Percentiles rank a stretch among this genome's conserved stretches.
Evolutionary conservation across 2,113 vertebrate species (phyloP).

Genomic region (Bostrychus sinensis): DNA sequence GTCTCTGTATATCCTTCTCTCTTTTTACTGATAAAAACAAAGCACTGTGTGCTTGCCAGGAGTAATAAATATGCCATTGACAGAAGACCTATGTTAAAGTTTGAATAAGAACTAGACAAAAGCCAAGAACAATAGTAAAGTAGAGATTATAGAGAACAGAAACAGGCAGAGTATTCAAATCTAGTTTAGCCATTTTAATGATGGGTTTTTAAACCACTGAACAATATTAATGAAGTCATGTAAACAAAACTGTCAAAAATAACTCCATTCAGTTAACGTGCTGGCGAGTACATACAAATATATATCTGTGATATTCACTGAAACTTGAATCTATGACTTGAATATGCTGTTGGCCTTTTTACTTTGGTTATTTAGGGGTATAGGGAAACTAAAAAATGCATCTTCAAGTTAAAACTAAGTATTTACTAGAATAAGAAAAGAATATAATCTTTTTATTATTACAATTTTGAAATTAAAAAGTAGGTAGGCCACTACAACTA

Average conservation of each 20-base stretch:
- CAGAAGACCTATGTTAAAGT: constrained; percentile 33
- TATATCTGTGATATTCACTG: neutral
- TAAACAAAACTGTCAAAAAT: constrained; percentile 2
- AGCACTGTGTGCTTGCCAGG: constrained; percentile 53
- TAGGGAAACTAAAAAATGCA: constrained; percentile 4
- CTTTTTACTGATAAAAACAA: constrained; percentile 70
- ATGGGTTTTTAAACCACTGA: neutral
- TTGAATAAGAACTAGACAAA: constrained; percentile 36
- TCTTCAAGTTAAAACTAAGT: constrained; percentile 10
- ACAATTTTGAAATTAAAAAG: neutral
- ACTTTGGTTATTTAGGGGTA: neutral
- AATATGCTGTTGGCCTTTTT: neutral
- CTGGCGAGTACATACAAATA: neutral
- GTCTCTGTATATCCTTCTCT: constrained; percentile 44
- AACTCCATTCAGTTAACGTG: neutral
- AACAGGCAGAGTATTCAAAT: neutral
- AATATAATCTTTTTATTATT: constrained; percentile 24
- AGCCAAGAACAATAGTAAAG: constrained; percentile 22
- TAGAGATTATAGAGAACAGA: neutral
- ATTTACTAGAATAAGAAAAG: constrained; percentile 37
- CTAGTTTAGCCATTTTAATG: neutral
- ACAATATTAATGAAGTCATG: neutral
- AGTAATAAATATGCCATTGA: constrained; percentile 57
- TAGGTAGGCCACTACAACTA: neutral
- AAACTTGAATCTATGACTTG: constrained; percentile 3